Evolutionary conservation across 1,140 invertebrate species (phyloP).

Genomic region (Drosophila sproati): DNA sequence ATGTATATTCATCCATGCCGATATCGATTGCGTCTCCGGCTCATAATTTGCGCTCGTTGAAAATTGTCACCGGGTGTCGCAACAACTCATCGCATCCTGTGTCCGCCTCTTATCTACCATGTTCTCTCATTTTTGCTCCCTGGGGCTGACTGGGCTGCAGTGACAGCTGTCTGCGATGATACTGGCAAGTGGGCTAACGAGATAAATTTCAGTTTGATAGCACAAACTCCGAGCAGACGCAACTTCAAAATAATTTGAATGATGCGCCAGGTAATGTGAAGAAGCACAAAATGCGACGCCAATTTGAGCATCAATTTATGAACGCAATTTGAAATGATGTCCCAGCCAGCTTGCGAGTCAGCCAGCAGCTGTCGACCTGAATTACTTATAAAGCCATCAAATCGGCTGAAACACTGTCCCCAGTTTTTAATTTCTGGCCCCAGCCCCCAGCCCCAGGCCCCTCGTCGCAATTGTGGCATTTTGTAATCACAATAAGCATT

Average conservation of each 20-base stretch:
- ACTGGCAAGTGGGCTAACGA: slow-evolving; percentile 60
- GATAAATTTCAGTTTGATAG: slow-evolving; percentile 80
- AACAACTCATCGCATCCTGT: slow-evolving; percentile 58
- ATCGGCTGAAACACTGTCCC: slow-evolving; percentile 27
- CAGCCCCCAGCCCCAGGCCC: neutral
- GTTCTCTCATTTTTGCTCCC: neutral
- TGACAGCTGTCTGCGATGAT: slow-evolving; percentile 64
- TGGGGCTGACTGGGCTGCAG: slow-evolving; percentile 32
- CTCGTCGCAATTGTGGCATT: slow-evolving; percentile 18
- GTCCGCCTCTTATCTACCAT: neutral
- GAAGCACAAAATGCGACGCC: slow-evolving; percentile 44
- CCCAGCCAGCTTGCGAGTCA: neutral
- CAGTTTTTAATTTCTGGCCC: slow-evolving; percentile 27
- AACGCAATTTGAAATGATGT: slow-evolving; percentile 57
- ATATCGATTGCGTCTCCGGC: slow-evolving; percentile 65
- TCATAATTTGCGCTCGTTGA: slow-evolving; percentile 74
- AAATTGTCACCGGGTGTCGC: slow-evolving; percentile 81
- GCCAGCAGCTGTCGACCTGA: slow-evolving; percentile 37
- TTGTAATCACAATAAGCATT: slow-evolving; percentile 44
- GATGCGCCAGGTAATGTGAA: slow-evolving; percentile 69
- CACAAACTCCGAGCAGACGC: slow-evolving; percentile 24
- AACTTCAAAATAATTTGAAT: slow-evolving; percentile 72
- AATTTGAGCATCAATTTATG: slow-evolving; percentile 57
- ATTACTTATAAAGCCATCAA: slow-evolving; percentile 60
- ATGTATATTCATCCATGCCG: slow-evolving; percentile 21